These are phyloP conservation scores for Corythornis madagascariensis DNA, from an alignment of 2,113 vertebrate genomes.

Conservation along the genomic window DNA sequence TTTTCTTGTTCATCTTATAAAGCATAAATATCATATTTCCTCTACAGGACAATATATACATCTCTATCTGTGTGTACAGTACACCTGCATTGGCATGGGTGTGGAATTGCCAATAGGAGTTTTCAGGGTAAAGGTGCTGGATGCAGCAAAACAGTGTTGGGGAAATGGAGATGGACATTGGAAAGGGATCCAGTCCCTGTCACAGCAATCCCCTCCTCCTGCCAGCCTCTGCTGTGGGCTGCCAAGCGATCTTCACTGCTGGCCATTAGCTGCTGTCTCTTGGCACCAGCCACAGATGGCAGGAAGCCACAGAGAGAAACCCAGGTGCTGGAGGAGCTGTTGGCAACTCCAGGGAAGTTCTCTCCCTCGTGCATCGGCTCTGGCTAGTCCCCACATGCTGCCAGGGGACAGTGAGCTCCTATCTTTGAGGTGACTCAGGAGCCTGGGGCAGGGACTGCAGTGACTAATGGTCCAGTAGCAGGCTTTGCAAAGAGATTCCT, in stretches of 20 bases:
- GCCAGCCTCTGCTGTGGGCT: rapidly evolving
- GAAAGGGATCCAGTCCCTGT: background rate
- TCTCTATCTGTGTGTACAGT: background rate
- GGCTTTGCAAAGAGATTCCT: background rate
- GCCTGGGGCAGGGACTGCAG: background rate
- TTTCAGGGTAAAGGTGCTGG: background rate
- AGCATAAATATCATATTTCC: slow-evolving; percentile 27
- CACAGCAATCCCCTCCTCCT: background rate
- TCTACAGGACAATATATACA: background rate
- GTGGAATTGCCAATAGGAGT: background rate
- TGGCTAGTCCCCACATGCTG: rapidly evolving
- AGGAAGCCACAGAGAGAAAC: background rate
- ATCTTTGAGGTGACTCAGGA: background rate
- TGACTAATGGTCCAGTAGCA: background rate
- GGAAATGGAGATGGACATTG: background rate
- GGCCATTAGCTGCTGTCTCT: background rate
- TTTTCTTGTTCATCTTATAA: slow-evolving; percentile 52
- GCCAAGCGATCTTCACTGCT: background rate
- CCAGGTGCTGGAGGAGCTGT: background rate
- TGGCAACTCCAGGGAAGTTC: background rate
- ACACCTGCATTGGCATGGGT: background rate
- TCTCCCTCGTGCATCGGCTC: background rate
- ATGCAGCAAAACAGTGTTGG: background rate
- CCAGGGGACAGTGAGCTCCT: background rate
- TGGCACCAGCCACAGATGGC: background rate